Evolutionary conservation across 2,797 vertebrate species (phyloP), one percentile per base, ranked within the genome.

Genomic region (Gephyroberyx darwinii): DNA sequence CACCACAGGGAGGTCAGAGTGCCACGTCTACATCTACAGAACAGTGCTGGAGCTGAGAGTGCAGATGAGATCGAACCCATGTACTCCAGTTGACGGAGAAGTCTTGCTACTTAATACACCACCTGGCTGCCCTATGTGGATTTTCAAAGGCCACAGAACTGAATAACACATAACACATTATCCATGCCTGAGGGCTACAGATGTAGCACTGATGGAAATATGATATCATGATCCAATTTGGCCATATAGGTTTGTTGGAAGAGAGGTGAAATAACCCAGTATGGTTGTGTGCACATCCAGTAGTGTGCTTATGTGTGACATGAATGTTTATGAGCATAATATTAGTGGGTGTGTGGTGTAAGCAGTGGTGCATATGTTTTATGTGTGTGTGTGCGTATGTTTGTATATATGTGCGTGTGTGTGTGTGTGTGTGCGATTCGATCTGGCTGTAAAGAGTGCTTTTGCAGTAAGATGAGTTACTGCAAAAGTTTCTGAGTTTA

Each of bases 271-370:
- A 75, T 71, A 58, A 61, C 63, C 48, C 58, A 41, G 22, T 63
- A 17, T 3, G 26, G 7, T 26, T 35, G 54, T 8, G 30, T 33
- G 54, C 5, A 3, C 16, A 33, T 56, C 17, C 45, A n/a, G 13
- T 7, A 47, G 13, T 7, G 30, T 17, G 30, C 12, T 5, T 16
- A 10, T 33, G 53, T 55, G 30, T 33, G 52, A 47, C 45, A 16
- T 74, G 78, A 87, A 90, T 87, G 87, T 86, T 84, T 84, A 86
- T 87, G 81, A 84, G 60, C 16, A 39, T 80, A 74, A 88, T 78
- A 78, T 65, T 69, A 33, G 53, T 26, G 14, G 4, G 26, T 26
- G 54, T 71, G 63, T 26, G 39, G 37, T 14, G 51, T 10, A n/a
- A 9, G 22, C 19, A 22, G 45, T n/a, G 14, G 58, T 30, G 41